These are phyloP conservation scores for Lasius fuliginosus DNA, from an alignment of 2,888 invertebrate genomes.

Conservation along the genomic window DNA sequence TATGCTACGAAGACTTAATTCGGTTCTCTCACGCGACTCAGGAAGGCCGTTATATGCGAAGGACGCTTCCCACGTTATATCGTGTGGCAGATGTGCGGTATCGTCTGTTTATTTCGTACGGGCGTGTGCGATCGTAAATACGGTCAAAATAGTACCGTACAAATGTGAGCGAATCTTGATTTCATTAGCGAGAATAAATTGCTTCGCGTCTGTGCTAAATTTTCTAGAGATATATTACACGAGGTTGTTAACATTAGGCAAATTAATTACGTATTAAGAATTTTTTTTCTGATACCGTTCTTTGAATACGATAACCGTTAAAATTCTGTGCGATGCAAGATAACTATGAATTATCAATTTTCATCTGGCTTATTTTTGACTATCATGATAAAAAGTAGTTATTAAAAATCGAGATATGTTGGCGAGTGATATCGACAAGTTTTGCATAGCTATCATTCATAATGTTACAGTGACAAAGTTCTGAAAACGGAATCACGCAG, in stretches of 20 bases:
- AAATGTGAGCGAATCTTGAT: slow-evolving; percentile 27
- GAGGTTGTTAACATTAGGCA: slow-evolving; percentile 1
- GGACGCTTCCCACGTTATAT: slow-evolving; percentile 78
- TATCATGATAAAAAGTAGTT: neutral
- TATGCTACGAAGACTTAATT: slow-evolving; percentile 75
- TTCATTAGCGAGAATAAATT: slow-evolving; percentile 32
- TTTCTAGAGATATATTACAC: neutral
- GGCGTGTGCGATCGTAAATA: slow-evolving; percentile 9
- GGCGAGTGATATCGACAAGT: neutral
- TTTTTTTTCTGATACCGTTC: slow-evolving; percentile 13
- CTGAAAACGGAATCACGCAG: slow-evolving; percentile 13
- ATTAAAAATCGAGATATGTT: neutral
- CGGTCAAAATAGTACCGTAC: slow-evolving; percentile 28
- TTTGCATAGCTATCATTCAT: neutral
- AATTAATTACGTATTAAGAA: slow-evolving; percentile 1
- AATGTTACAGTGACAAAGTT: neutral
- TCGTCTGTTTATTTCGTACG: slow-evolving; percentile 51
- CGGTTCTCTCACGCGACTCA: slow-evolving; percentile 76
- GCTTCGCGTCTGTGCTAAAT: slow-evolving; percentile 15
- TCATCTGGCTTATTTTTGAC: neutral
- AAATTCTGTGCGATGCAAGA: neutral
- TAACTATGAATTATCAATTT: slow-evolving; percentile 1
- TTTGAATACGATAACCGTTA: neutral
- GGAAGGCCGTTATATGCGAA: slow-evolving; percentile 78
- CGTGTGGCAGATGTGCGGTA: slow-evolving; percentile 70